phyloP scores from a whole-genome alignment of 2,113 vertebrate species.

The Microcebus ravelobensis region DNA sequence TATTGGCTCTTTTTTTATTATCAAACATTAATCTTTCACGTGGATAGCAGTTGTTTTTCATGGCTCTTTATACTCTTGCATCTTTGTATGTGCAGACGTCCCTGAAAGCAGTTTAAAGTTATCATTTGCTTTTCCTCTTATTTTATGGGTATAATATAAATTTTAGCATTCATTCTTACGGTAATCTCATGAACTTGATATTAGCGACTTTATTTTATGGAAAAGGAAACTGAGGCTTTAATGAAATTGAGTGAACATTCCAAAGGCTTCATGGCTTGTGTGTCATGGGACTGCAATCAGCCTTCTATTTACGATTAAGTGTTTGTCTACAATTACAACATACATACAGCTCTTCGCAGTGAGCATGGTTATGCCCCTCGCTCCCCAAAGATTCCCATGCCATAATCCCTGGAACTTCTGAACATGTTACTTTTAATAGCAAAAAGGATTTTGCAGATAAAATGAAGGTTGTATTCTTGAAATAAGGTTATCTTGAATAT shows the following conservation, averaged over 20 bases:
- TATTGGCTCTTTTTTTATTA: background rate
- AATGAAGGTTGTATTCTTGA: background rate
- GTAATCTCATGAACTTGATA: background rate
- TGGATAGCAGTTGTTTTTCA: background rate
- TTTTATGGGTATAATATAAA: background rate
- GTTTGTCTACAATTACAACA: background rate
- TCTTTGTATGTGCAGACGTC: background rate
- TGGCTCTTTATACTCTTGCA: background rate
- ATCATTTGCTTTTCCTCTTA: background rate
- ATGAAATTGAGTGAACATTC: background rate
- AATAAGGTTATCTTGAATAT: background rate
- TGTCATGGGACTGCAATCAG: background rate
- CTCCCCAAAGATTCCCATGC: background rate
- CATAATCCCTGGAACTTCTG: no score
- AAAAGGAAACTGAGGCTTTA: background rate
- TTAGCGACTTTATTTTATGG: background rate
- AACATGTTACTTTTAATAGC: background rate
- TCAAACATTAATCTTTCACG: background rate
- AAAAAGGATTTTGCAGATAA: background rate
- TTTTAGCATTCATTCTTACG: background rate
- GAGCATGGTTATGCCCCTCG: fast-evolving
- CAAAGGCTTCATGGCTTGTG: background rate
- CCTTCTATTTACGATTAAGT: background rate
- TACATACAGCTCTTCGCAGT: background rate
- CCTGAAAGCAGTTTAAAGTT: background rate